Conservation (phyloP, 2,113 vertebrate species). For the Origma solitaria region DNA sequence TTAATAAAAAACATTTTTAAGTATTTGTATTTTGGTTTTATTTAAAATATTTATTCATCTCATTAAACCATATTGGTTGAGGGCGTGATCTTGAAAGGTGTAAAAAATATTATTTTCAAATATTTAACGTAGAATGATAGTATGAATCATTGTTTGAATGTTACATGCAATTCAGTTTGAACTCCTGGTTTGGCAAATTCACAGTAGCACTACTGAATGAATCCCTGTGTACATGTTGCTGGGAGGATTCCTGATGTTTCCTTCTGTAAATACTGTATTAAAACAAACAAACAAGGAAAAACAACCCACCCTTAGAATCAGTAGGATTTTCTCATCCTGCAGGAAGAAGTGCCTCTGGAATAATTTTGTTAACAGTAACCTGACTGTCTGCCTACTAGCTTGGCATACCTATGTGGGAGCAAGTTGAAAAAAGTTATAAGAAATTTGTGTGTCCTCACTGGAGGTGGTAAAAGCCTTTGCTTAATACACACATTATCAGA, state of each 20-base stretch:
- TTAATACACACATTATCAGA: neutral
- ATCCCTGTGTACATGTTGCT: neutral
- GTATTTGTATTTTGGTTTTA: constrained; percentile 3
- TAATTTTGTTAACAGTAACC: neutral
- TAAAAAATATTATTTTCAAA: neutral
- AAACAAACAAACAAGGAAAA: neutral
- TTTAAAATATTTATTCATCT: constrained; percentile 8
- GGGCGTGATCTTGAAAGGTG: neutral
- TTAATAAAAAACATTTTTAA: constrained; percentile 10
- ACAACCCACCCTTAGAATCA: neutral
- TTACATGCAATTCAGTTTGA: neutral
- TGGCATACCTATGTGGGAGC: neutral
- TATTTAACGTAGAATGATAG: neutral
- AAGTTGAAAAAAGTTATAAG: neutral
- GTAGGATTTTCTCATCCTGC: neutral
- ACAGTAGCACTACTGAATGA: neutral
- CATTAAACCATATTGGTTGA: neutral
- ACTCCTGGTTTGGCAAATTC: neutral
- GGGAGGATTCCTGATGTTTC: neutral
- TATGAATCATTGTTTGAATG: neutral
- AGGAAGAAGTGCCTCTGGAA: neutral
- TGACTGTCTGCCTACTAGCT: neutral
- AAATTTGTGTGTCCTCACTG: neutral
- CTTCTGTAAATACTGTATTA: neutral
- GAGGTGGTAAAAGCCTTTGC: neutral